Conservation (phyloP, 2,888 invertebrate genomes). For the Ophion ventricosus region DNA sequence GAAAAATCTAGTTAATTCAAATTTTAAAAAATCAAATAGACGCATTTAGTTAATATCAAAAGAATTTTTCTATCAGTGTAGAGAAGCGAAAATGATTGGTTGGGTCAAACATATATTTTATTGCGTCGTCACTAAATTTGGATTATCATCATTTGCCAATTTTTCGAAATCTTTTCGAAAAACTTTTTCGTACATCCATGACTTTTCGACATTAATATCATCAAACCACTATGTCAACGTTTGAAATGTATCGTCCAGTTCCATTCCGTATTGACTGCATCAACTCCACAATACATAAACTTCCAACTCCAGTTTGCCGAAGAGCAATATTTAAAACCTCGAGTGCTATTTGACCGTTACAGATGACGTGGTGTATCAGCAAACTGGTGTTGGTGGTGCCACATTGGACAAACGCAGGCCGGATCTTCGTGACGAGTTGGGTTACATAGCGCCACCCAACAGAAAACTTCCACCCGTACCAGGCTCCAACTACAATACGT, state of each 20-base stretch:
- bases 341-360: conserved; percentile 69
- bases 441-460: conserved; percentile 96
- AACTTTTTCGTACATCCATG: too few relatives aligned
- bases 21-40: too few relatives aligned
- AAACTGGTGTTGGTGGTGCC: conserved; percentile 89
- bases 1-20: too few relatives aligned
- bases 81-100: too few relatives aligned
- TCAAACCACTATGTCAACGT: background rate
- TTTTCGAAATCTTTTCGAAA: too few relatives aligned
- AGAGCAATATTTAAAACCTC: conserved; percentile 18
- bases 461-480: conserved; percentile 96
- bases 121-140: too few relatives aligned
- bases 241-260: background rate
- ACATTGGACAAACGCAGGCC: conserved; percentile 94
- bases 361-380: conserved; percentile 97
- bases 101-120: too few relatives aligned
- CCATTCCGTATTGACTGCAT: background rate
- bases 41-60: too few relatives aligned
- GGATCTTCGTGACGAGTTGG: conserved; percentile 93
- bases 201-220: background rate
- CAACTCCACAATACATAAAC: background rate
- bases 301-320: background rate
- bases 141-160: too few relatives aligned
- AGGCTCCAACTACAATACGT: conserved; percentile 96
- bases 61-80: too few relatives aligned